Evolutionary conservation across 2,888 invertebrate species (phyloP), one percentile per base, ranked within the genome.

Genomic region (Caenorhabditis sulstoni): DNA sequence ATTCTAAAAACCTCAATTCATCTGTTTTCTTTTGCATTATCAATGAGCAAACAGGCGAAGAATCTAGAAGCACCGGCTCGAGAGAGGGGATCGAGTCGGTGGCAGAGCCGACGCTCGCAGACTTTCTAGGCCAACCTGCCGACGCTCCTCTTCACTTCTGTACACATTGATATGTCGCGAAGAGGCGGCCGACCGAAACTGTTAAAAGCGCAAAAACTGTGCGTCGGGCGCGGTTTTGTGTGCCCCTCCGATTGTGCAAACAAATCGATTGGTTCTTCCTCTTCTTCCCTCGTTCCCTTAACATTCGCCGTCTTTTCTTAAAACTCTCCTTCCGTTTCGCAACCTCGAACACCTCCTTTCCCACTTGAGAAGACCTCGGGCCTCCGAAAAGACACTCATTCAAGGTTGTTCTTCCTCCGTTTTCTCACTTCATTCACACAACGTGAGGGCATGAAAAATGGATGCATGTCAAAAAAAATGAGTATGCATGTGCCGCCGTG

Each of bases 141-240:
- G n/a, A n/a, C n/a, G n/a, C n/a, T n/a, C n/a, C n/a, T n/a, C n/a
- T n/a, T n/a, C 44, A 20, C 12, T 14, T 58, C 18, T 11, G 20
- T 49, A 37, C 55, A 37, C 35, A 41, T 41, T 47, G 70, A 71
- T 71, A 70, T 29, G 59, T 7, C 29, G 29, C 29, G 58, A 41
- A 18, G 47, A 59, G 20, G 59, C 61, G 71, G 57, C 71, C 44
- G 71, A 45, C 71, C 45, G 71, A 71, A 71, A 71, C 71, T 71
- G 71, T 71, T 71, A 71, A 71, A 71, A 71, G 57, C 71, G 62
- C 71, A 71, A 71, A 71, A 71, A 71, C 47, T 71, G 50, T 39
- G 39, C 35, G 45, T 50, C 23, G 16, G 61, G 20, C 44, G 41
- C 16, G 20, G 53, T 14, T 35, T 35, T 39, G 58, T 44, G 35